Evolutionary conservation across 2,797 vertebrate species (phyloP).

Genomic region (Vireo griseus): DNA sequence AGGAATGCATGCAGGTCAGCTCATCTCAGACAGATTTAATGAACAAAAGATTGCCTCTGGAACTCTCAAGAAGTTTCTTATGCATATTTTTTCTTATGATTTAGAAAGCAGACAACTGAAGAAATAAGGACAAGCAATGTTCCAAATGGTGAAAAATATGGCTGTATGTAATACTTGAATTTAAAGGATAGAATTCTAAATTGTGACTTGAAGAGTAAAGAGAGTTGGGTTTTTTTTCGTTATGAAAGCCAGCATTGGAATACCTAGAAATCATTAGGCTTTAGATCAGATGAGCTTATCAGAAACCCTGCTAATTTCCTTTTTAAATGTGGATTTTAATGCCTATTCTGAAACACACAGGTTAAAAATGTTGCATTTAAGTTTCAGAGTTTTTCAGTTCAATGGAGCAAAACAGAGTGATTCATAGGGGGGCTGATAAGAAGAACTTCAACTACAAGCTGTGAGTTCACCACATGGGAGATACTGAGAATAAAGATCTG

Average conservation of each 20-base stretch:
- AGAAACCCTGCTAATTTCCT: background rate
- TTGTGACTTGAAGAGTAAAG: background rate
- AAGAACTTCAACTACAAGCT: background rate
- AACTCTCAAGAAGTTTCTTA: background rate
- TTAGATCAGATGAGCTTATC: background rate
- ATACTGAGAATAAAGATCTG: background rate
- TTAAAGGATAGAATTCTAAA: background rate
- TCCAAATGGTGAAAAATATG: background rate
- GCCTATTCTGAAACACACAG: background rate
- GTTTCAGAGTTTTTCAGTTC: background rate
- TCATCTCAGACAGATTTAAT: background rate
- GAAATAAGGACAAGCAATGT: background rate
- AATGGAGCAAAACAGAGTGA: background rate
- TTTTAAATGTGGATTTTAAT: background rate
- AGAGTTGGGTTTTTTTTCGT: background rate
- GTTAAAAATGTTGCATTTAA: background rate
- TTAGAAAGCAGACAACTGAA: background rate
- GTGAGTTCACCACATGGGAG: background rate
- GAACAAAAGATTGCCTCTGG: background rate
- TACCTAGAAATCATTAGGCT: background rate
- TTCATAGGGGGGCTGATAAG: rapidly evolving
- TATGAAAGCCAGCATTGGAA: background rate
- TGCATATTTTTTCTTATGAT: background rate
- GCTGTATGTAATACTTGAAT: background rate
- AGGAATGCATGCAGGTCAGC: background rate